Percentiles rank a stretch among this genome's conserved stretches.
Conservation (phyloP, 2,113 vertebrate species). For the Gallinago paraguaiae region DNA sequence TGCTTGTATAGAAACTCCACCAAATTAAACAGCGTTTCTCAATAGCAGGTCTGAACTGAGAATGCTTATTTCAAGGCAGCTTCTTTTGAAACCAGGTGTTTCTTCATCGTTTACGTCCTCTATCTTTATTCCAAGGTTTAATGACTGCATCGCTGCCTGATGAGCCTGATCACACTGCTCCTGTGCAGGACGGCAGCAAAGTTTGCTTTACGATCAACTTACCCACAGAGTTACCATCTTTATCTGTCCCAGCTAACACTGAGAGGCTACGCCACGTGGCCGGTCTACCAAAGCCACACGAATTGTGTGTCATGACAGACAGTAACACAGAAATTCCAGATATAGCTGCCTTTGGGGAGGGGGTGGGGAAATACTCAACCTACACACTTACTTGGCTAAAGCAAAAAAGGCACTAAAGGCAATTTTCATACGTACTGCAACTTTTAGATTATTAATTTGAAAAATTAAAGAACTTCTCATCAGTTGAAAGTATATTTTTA, state of each 20-base stretch:
- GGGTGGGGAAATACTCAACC: not conserved
- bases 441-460: not conserved
- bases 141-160: not conserved
- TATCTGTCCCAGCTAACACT: not conserved
- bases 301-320: not conserved
- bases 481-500: not conserved
- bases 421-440: not conserved
- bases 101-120: not conserved
- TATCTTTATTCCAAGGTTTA: not conserved
- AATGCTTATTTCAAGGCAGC: not conserved
- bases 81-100: not conserved
- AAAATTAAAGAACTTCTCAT: not conserved
- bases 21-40: not conserved
- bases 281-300: not conserved
- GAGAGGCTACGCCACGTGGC: accelerated
- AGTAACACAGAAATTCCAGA: not conserved
- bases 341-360: not conserved
- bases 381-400: not conserved
- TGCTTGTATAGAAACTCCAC: not conserved
- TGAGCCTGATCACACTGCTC: not conserved
- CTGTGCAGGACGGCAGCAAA: not conserved
- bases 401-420: not conserved
- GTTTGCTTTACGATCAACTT: not conserved
- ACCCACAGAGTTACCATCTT: not conserved
- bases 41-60: not conserved